Evolutionary conservation across 2,888 invertebrate genomes (phyloP).

Genomic region (Schizaphis graminum): DNA sequence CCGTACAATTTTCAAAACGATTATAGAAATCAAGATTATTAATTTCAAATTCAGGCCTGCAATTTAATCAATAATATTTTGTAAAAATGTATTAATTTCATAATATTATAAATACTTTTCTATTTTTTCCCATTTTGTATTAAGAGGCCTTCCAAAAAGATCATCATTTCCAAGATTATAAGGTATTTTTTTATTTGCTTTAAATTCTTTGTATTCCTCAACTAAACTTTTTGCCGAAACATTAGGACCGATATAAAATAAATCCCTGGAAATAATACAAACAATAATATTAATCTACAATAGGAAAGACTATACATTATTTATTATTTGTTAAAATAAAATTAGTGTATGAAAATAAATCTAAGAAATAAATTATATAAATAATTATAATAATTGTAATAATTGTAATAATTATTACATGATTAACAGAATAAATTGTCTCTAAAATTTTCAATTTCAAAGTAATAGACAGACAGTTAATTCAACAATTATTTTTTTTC

Average conservation of each 20-base stretch:
- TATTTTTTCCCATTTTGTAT: conserved; percentile 33
- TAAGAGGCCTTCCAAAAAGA: conserved; percentile 53
- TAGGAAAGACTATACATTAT: not conserved
- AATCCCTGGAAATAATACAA: not conserved
- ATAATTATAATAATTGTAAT: too few species aligned
- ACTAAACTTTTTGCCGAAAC: conserved; percentile 30
- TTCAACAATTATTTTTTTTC: not conserved
- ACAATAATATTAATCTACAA: not conserved
- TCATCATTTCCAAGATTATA: conserved; percentile 55
- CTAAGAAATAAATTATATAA: too few species aligned
- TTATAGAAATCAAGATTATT: conserved; percentile 27
- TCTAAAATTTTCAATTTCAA: not conserved
- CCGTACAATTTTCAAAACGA: conserved; percentile 56
- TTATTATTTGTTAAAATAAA: not conserved
- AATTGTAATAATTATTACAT: too few species aligned
- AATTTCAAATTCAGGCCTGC: conserved; percentile 15
- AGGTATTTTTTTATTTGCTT: not conserved
- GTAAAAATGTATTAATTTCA: not conserved
- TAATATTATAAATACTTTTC: conserved; percentile 4
- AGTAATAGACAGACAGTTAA: not conserved
- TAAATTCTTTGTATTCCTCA: conserved; percentile 18
- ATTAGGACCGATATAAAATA: conserved; percentile 36
- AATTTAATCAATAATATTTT: conserved; percentile 21
- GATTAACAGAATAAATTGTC: not conserved
- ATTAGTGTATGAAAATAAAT: not conserved